Conservation (phyloP, 2,888 invertebrate species). For the Ectobius pallidus region DNA sequence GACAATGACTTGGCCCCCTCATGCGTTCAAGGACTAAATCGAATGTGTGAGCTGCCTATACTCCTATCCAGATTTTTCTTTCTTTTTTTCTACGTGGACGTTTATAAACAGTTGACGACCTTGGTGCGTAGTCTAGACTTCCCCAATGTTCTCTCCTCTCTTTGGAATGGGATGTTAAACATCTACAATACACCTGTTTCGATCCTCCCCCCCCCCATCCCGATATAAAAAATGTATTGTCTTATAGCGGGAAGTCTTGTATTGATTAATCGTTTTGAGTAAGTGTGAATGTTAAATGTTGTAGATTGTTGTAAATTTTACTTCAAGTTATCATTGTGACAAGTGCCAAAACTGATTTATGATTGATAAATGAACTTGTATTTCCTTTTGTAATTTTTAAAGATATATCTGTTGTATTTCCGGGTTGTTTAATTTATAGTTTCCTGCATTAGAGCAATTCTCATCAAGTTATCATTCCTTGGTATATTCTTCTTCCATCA, state of each 20-base stretch:
- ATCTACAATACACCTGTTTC: neutral
- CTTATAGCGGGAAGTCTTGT: neutral
- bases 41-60: constrained; percentile 8
- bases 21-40: neutral
- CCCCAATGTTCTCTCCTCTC: constrained; percentile 9
- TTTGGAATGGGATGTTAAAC: neutral
- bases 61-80: constrained; percentile 2
- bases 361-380: too few species aligned
- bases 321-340: too few species aligned
- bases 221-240: neutral
- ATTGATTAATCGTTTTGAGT: neutral
- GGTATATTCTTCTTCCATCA: too few species aligned
- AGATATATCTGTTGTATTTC: too few species aligned
- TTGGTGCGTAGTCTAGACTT: constrained; percentile 13
- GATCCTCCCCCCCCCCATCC: neutral
- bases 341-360: too few species aligned
- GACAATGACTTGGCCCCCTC: neutral
- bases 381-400: too few species aligned
- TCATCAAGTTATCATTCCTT: too few species aligned
- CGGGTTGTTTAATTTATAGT: too few species aligned
- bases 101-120: constrained; percentile 10
- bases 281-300: too few species aligned
- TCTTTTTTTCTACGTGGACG: neutral
- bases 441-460: too few species aligned
- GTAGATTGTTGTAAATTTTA: too few species aligned